Conservation (phyloP, 1,140 invertebrate genomes). For the Gryon sp. region DNA sequence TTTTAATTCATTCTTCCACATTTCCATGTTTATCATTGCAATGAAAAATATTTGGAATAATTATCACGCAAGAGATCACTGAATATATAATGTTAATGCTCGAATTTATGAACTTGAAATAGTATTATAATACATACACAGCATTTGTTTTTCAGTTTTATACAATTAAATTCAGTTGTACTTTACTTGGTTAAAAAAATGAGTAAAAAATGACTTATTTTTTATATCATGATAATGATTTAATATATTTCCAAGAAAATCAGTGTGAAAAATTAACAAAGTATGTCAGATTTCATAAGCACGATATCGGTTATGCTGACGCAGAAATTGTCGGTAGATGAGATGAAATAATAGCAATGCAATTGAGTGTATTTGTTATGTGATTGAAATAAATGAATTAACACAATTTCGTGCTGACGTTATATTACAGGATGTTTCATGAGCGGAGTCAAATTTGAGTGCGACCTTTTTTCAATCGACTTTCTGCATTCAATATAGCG, state of each 20-base stretch:
- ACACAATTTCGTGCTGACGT: constrained; percentile 33
- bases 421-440: constrained; percentile 26
- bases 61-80: no score
- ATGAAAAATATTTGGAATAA: not conserved
- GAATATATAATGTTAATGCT: no score
- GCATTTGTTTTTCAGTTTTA: no score
- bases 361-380: constrained; percentile 45
- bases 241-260: not conserved
- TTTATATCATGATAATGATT: not conserved
- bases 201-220: not conserved
- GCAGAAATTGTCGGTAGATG: constrained; percentile 22
- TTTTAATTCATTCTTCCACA: constrained; percentile 23
- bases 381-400: constrained; percentile 57
- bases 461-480: constrained; percentile 40
- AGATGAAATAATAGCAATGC: constrained; percentile 39
- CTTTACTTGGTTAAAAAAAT: no score
- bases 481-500: constrained; percentile 21
- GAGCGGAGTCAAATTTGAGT: constrained; percentile 40
- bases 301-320: constrained; percentile 14
- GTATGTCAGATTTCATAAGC: constrained; percentile 24
- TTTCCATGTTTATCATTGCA: not conserved
- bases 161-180: no score
- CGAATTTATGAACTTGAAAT: no score
- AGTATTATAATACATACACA: no score
- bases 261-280: not conserved